Base-by-base conservation (phyloP, 1,140 invertebrate genomes). In the Drosophila kepulauana region DNA sequence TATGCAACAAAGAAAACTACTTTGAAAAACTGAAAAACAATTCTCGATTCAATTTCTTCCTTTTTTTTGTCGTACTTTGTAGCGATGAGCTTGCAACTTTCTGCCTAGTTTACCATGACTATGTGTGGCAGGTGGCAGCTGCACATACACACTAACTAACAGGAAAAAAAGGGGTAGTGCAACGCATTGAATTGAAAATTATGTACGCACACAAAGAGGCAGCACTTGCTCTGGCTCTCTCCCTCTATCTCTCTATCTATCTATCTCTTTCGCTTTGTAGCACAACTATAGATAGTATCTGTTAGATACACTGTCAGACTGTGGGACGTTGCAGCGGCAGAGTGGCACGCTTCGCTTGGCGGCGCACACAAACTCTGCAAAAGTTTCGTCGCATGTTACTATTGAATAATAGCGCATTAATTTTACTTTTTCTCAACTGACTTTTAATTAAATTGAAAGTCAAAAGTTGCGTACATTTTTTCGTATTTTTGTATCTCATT, bases 401-500 rank as follows among this genome's bases (percentile, higher is more conserved):
- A 74, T 74, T 74, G 61, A 73, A 80, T 74, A 80, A 78, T 78
- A 74, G 78, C 65, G 65, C 65, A 74, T 80, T 80, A 80, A 74
- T 78, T 78, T 78, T 65, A 59, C 49, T 79, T 79, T 72, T 67
- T 58, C 73, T 51, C 63, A 66, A 67, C 67, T 54, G 68, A 76
- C 58, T 79, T 79, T 79, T 79, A 79, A 76, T 79, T 79, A 68
- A 79, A 76, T 76, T 79, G 77, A 79, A 79, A 79, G 77, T 79
- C 56, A 77, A 73, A 67, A 74, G 49, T 63, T 77, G 51, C 63
- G 35, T 41, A 51, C 15, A 20, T 28, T 38, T 20, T 35, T 56
- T 28, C n/a, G 1, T 11, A 10, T 62, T 62, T 51, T 46, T 33
- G 8, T 33, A 20, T 25, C 20, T 45, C 20, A 59, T 59, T 59